Percentiles rank a stretch among this genome's conserved stretches.
Conservation (phyloP, 2,888 invertebrate genomes). For the Drosophila quinaria region DNA sequence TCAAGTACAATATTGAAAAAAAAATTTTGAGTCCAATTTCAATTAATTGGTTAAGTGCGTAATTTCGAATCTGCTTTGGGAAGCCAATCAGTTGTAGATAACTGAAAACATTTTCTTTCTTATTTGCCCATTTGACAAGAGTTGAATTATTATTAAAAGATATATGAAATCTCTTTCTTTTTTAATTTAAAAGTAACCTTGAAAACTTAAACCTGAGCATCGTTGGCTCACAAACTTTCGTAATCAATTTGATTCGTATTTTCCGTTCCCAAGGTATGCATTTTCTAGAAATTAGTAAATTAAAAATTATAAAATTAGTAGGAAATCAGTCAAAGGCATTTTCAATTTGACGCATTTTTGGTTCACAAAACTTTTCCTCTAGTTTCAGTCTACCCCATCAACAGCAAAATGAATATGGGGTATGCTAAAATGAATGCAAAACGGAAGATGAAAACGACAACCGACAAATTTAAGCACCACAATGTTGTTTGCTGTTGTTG, state of each 20-base stretch:
- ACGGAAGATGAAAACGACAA: constrained; percentile 14
- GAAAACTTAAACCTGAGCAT: too few species aligned
- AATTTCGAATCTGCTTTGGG: too few species aligned
- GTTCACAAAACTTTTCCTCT: background rate
- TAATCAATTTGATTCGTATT: background rate
- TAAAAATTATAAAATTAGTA: background rate
- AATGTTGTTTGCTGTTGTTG: constrained; percentile 18
- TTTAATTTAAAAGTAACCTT: background rate
- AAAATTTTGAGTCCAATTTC: background rate
- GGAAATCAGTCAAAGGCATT: background rate
- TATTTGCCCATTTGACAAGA: background rate
- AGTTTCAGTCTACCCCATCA: background rate
- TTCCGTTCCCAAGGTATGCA: too few species aligned
- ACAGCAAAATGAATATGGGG: background rate
- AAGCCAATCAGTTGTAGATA: too few species aligned
- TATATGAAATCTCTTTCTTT: background rate
- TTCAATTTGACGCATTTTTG: background rate
- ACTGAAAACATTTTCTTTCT: too few species aligned
- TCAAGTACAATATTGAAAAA: too few species aligned
- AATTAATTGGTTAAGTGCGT: background rate
- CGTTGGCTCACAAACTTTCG: background rate
- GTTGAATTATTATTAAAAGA: background rate
- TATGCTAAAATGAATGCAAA: constrained; percentile 11
- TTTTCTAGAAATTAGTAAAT: background rate
- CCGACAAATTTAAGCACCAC: constrained; percentile 37